A percentile compares a stretch with the other conserved stretches of the same genome.
Evolutionary conservation across 2,113 vertebrate genomes (phyloP).

Genomic region (Scalopus aquaticus): DNA sequence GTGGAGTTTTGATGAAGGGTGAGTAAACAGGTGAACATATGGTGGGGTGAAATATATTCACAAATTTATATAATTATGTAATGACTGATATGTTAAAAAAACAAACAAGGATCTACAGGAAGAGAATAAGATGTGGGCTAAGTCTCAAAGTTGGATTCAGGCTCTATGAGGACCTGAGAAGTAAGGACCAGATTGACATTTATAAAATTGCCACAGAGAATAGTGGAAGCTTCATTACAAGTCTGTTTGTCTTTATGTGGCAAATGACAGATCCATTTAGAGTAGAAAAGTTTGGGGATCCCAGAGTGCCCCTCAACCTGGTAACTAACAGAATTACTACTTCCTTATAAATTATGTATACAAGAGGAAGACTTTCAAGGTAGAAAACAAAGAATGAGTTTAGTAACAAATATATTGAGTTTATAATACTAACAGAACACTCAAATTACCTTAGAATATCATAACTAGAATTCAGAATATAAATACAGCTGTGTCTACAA

Average conservation of each 20-base stretch:
- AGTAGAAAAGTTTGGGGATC: neutral
- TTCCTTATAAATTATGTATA: neutral
- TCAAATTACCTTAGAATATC: neutral
- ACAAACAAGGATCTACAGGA: neutral
- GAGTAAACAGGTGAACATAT: too few relatives aligned
- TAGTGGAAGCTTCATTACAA: neutral
- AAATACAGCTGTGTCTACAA: neutral
- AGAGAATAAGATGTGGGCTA: neutral
- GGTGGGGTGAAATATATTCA: too few relatives aligned
- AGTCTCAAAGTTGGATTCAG: neutral
- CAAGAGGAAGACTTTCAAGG: neutral
- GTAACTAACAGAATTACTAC: neutral
- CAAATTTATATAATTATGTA: too few relatives aligned
- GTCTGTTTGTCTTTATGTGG: neutral
- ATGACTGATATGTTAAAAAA: neutral
- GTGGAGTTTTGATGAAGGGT: too few relatives aligned
- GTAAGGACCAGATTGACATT: neutral
- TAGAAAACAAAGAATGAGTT: neutral
- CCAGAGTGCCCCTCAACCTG: too few relatives aligned
- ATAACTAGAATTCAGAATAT: neutral
- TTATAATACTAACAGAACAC: neutral
- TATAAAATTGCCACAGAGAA: neutral
- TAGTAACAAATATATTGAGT: neutral
- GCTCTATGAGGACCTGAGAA: rapidly evolving
- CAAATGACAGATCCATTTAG: neutral